Evolutionary conservation across 2,797 vertebrate species (phyloP), one percentile per base, ranked within the genome.

Genomic region (Tachyglossus aculeatus): DNA sequence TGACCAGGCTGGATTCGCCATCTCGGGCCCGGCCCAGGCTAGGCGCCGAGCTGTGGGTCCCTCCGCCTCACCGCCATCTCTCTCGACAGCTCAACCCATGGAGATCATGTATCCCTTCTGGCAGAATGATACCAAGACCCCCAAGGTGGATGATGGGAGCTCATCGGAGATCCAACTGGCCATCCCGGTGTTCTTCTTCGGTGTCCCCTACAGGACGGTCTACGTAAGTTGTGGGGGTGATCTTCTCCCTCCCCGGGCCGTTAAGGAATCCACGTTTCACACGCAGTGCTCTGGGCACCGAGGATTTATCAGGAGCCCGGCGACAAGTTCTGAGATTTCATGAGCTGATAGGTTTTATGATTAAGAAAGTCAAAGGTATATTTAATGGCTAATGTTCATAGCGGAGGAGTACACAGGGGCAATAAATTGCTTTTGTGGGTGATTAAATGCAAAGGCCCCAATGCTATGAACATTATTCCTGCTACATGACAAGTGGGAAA

Each of bases 141-240:
- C 98, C 53, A 99, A 99, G 88, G 98, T 99, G 71, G 98, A 99
- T 2, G 98, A 99, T 48, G 98, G 98, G 66, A 99, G 98, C 90
- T 99, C 98, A 21, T 71, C 95, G 0, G 98, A 99, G 92, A 91
- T 98, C 66, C 90, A 86, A 76, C 70, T 99, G 67, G 93, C 94
- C 19, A 70, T 96, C 45, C 94, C 95, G 0, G 95, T 98, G 67
- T 62, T 96, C 84, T 98, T 95, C 89, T 98, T 99, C 45, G 96
- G 94, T 32, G 52, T 87, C 29, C 94, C 96, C 0, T 97, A 99
- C 80, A 95, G 95, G 64, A 93, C 96, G 29, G 80, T 98, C 86
- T 98, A 96, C 61, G 98, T 99, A 92, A 97, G 97, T 79, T 83
- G 44, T n/a, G 65, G 51, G 33, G 36, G 61, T 8, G 0, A 33